Percentiles rank a stretch among this genome's conserved stretches.
phyloP scores from a whole-genome alignment of 1,140 invertebrate species.

The Brachionus manjavacas region DNA sequence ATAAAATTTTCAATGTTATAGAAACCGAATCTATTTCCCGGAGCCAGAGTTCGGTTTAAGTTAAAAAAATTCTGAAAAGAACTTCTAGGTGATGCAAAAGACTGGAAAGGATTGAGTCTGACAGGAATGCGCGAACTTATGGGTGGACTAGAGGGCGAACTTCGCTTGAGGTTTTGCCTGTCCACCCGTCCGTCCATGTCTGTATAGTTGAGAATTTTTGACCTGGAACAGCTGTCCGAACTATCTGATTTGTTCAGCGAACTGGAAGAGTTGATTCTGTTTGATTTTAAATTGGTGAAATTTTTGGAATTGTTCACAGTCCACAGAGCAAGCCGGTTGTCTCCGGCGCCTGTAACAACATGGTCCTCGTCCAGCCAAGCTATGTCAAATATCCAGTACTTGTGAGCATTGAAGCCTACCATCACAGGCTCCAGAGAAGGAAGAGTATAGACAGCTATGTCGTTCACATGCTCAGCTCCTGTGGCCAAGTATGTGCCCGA shows the following conservation, averaged over 20 bases:
- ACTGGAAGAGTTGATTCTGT: neutral
- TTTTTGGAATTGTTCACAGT: slow-evolving; percentile 50
- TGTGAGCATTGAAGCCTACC: slow-evolving; percentile 78
- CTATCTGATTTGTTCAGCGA: neutral
- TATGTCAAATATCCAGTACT: slow-evolving; percentile 90
- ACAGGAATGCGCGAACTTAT: neutral
- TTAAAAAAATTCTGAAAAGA: slow-evolving; percentile 1
- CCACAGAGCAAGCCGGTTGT: slow-evolving; percentile 65
- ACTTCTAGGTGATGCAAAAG: neutral
- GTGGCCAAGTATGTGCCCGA: slow-evolving; percentile 82
- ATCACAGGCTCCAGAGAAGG: slow-evolving; percentile 87
- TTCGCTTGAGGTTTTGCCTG: neutral
- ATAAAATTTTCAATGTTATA: slow-evolving; percentile 30
- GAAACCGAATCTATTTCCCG: neutral
- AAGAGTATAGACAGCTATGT: slow-evolving; percentile 83
- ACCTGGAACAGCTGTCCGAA: neutral
- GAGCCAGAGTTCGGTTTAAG: neutral
- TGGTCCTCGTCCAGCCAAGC: slow-evolving; percentile 93
- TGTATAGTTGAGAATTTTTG: neutral
- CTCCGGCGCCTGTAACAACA: slow-evolving; percentile 82
- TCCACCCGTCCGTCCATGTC: slow-evolving; percentile 8
- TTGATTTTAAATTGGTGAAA: neutral
- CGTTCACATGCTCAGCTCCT: slow-evolving; percentile 81
- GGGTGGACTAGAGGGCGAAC: neutral
- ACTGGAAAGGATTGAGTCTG: neutral